Base-by-base conservation (phyloP, 2,888 invertebrate genomes). In the Alloplasta piceator region DNA sequence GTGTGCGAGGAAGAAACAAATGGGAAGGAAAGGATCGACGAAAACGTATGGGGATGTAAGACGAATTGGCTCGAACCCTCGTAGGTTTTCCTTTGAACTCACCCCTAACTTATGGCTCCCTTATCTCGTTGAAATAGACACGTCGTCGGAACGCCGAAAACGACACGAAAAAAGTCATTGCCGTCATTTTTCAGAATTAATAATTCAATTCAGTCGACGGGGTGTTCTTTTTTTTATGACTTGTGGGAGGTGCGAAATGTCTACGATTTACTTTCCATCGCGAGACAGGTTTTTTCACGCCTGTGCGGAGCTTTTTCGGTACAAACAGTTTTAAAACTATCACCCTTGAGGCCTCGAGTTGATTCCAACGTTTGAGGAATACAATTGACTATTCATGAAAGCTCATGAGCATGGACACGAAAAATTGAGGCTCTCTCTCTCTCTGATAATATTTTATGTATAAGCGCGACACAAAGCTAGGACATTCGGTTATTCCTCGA, bases 331-430 rank as follows among this genome's bases (percentile, higher is more conserved):
- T 63, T 16, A 16, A 67, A 72, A 82, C 75, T 82, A 82, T 82
- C 78, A 75, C 78, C 71, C 26, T 10, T 71, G 78, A 75, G 81
- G 75, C 78, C 78, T 50, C 60, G 52, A 50, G 56, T 61, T 67
- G 50, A 78, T 55, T 78, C 60, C 41, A 39, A 36, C 71, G 38
- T 82, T 82, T 75, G 75, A 63, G 26, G 66, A 78, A 71, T 74
- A 55, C 48, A 56, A 56, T 75, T 71, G 63, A 82, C 78, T 82
- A 82, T 82, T 82, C 75, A 82, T 78, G 82, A 60, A 16, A 12
- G 43, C 56, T 52, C 36, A 74, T 50, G 67, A 38, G 7, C 52
- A 39, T 48, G 41, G 36, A 43, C 39, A 68, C 36, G 38, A 43
- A 43, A 63, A 46, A 39, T 16, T 46, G 48, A 71, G 61, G 55